Percentiles rank a stretch among this genome's conserved stretches.
Evolutionary conservation across 1,140 invertebrate species (phyloP).

Genomic region (Tetraneura akinire): DNA sequence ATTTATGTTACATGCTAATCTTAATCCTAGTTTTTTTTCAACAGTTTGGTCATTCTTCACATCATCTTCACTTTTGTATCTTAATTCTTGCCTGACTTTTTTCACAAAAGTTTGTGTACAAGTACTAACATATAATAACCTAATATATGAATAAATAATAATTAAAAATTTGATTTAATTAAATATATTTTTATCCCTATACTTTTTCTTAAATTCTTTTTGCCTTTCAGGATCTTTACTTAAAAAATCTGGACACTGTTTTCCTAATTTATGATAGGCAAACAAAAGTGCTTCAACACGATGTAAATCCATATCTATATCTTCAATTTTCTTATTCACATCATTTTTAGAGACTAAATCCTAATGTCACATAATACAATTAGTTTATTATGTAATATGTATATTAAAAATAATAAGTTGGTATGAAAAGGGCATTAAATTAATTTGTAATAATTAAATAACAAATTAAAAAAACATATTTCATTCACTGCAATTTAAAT

Average conservation of each 20-base stretch:
- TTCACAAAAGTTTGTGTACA: constrained; percentile 91
- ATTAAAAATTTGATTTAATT: too few species aligned
- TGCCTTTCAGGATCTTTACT: constrained; percentile 76
- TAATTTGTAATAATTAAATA: too few species aligned
- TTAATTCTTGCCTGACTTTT: constrained; percentile 82
- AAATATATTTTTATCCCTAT: too few species aligned
- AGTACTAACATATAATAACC: constrained; percentile 88
- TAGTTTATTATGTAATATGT: constrained; percentile 64
- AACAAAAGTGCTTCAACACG: constrained; percentile 91
- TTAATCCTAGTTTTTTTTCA: constrained; percentile 83
- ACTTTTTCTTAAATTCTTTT: constrained; percentile 84
- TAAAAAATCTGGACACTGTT: constrained; percentile 78
- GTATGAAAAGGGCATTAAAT: too few species aligned
- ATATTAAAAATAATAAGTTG: constrained; percentile 30
- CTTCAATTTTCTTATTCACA: constrained; percentile 30
- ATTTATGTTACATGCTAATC: constrained; percentile 91
- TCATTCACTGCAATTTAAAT: too few species aligned
- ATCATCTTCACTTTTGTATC: constrained; percentile 74
- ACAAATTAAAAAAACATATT: too few species aligned
- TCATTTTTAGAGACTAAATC: constrained; percentile 46
- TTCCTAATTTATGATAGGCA: constrained; percentile 84
- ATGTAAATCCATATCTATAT: constrained; percentile 84
- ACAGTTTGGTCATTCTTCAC: constrained; percentile 74
- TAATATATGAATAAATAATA: too few species aligned
- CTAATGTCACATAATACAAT: background rate